These are phyloP conservation scores for Centropus bengalensis DNA, from an alignment of 2,113 vertebrate species.

Conservation along the genomic window DNA sequence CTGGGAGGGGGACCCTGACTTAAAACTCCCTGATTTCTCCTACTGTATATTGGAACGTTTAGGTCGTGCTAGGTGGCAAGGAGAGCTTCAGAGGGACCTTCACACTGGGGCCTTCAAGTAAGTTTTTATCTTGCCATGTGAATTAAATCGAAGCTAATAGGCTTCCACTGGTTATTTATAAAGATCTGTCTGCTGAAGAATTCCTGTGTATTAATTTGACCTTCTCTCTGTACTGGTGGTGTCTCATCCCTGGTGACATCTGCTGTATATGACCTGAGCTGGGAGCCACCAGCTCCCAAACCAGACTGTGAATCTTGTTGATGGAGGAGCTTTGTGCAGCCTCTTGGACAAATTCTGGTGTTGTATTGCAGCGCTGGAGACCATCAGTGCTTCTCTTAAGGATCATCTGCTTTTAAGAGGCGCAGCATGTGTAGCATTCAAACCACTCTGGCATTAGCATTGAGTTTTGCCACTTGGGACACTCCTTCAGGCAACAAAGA, in stretches of 20 bases:
- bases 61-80: constrained; percentile 93
- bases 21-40: constrained; percentile 87
- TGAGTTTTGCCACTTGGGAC: neutral
- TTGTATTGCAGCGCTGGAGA: neutral
- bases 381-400: neutral
- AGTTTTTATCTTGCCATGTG: neutral
- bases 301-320: neutral
- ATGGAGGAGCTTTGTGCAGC: neutral
- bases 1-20: constrained; percentile 86
- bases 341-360: too few relatives aligned
- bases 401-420: neutral
- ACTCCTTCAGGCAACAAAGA: neutral
- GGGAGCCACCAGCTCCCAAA: neutral
- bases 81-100: constrained; percentile 93
- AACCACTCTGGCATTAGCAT: neutral
- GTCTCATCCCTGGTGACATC: neutral
- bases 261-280: neutral
- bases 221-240: neutral
- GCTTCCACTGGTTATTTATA: neutral
- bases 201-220: neutral
- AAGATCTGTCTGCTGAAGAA: neutral
- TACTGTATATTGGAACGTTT: constrained; percentile 95
- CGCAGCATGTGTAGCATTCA: neutral
- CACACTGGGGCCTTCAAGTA: constrained; percentile 89
- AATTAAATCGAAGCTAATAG: neutral